Conservation (phyloP, 2,113 vertebrate species). For the Aspiorhynchus laticeps region DNA sequence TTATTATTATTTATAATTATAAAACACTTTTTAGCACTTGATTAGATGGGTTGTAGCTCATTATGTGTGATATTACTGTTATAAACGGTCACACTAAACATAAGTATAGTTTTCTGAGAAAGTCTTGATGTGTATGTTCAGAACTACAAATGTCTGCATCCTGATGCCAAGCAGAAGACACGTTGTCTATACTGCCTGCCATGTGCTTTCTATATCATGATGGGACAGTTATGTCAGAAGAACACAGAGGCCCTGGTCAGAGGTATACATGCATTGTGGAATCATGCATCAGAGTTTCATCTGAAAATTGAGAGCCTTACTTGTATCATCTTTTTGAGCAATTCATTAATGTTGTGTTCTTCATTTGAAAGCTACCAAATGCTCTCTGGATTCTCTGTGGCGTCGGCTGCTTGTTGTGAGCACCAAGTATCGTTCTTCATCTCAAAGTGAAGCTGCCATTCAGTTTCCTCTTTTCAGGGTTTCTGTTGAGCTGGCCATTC, state of each 20-base stretch:
- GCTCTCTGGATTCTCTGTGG: conserved; percentile 77
- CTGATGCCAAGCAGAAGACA: conserved; percentile 77
- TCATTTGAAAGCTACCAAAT: conserved; percentile 73
- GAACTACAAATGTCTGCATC: conserved; percentile 76
- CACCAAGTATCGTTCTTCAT: conserved; percentile 64
- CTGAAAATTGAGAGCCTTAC: neutral
- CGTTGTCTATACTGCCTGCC: conserved; percentile 82
- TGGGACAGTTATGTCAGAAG: conserved; percentile 80
- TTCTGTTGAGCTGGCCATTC: conserved; percentile 79
- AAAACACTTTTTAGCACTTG: neutral
- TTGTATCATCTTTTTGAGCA: neutral
- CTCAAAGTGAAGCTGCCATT: conserved; percentile 29
- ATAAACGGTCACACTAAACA: neutral
- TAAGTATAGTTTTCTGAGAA: neutral
- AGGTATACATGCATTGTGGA: conserved; percentile 69
- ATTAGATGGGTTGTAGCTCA: neutral
- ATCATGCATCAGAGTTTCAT: neutral
- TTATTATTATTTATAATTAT: neutral
- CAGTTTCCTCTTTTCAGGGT: conserved; percentile 76
- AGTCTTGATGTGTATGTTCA: conserved; percentile 48
- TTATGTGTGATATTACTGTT: neutral
- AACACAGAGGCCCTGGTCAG: conserved; percentile 82
- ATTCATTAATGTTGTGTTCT: conserved; percentile 11
- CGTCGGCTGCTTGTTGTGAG: conserved; percentile 67
- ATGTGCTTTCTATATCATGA: conserved; percentile 78